These are phyloP conservation scores for Acronicta leporina DNA, from an alignment of 2,888 invertebrate genomes.

Conservation along the genomic window DNA sequence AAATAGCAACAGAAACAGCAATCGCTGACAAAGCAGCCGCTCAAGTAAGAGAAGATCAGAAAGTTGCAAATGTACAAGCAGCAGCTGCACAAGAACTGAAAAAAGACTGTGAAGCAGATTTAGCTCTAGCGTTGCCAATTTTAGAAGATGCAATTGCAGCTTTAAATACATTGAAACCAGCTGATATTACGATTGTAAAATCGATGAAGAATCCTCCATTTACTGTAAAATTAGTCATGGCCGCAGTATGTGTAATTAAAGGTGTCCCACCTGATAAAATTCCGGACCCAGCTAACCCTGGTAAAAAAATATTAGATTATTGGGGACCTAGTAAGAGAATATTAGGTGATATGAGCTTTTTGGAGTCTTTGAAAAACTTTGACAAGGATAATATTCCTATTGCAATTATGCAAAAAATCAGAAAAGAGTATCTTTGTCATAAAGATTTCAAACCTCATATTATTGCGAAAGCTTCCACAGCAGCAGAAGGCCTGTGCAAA, in stretches of 20 bases:
- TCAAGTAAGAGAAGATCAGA: constrained; percentile 95
- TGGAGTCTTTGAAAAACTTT: constrained; percentile 93
- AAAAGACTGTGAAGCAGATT: constrained; percentile 97
- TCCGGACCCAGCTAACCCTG: constrained; percentile 91
- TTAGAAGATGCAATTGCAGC: constrained; percentile 93
- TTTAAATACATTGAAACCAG: constrained; percentile 95
- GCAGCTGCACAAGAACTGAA: constrained; percentile 95
- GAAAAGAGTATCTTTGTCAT: constrained; percentile 93
- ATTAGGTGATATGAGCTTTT: constrained; percentile 94
- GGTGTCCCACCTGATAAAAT: constrained; percentile 93
- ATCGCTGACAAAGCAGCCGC: constrained; percentile 94
- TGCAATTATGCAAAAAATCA: constrained; percentile 92
- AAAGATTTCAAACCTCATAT: constrained; percentile 94
- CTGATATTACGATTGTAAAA: constrained; percentile 95
- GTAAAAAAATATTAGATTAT: constrained; percentile 92
- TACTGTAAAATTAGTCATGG: constrained; percentile 95
- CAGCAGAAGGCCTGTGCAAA: constrained; percentile 97
- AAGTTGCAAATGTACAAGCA: constrained; percentile 96
- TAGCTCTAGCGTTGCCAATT: constrained; percentile 96
- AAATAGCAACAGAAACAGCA: constrained; percentile 93
- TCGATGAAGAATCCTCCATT: constrained; percentile 96
- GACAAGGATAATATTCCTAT: constrained; percentile 95
- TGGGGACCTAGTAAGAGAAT: constrained; percentile 96
- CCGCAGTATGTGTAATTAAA: constrained; percentile 97
- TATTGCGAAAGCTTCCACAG: constrained; percentile 96